phyloP scores from a whole-genome alignment of 2,113 vertebrate species.

The Mustela nigripes region DNA sequence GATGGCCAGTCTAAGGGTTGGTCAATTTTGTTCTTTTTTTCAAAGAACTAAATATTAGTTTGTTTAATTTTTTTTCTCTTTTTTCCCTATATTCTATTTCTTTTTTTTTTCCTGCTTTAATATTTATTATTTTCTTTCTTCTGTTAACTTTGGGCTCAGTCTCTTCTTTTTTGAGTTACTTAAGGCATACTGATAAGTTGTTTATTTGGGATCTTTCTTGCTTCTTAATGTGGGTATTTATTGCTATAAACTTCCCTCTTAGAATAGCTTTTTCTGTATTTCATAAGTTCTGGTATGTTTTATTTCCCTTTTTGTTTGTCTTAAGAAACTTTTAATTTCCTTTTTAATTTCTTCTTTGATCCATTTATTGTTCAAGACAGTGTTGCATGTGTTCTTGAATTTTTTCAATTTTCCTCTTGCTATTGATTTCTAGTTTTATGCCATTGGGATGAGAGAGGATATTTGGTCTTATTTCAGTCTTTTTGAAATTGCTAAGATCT shows the following conservation, averaged over 20 bases:
- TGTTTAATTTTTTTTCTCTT: neutral
- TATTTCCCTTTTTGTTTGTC: neutral
- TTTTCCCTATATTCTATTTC: neutral
- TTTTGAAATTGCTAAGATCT: neutral
- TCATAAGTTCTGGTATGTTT: neutral
- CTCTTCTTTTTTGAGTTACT: neutral
- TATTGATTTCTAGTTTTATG: neutral
- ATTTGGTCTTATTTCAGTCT: neutral
- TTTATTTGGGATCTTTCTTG: neutral
- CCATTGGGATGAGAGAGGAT: neutral
- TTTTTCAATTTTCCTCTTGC: neutral
- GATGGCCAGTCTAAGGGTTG: neutral
- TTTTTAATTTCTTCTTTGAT: neutral
- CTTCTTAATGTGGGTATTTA: neutral
- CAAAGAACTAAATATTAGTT: neutral
- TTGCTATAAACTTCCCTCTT: neutral
- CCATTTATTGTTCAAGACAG: neutral
- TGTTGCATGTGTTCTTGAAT: neutral
- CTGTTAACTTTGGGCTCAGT: neutral
- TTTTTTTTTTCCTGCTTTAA: neutral
- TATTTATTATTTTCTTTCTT: neutral
- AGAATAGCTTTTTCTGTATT: neutral
- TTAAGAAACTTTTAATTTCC: neutral
- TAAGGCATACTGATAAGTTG: neutral
- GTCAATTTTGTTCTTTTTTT: neutral